Conservation (phyloP, 2,113 vertebrate genomes). For the Danionella cerebrum region DNA sequence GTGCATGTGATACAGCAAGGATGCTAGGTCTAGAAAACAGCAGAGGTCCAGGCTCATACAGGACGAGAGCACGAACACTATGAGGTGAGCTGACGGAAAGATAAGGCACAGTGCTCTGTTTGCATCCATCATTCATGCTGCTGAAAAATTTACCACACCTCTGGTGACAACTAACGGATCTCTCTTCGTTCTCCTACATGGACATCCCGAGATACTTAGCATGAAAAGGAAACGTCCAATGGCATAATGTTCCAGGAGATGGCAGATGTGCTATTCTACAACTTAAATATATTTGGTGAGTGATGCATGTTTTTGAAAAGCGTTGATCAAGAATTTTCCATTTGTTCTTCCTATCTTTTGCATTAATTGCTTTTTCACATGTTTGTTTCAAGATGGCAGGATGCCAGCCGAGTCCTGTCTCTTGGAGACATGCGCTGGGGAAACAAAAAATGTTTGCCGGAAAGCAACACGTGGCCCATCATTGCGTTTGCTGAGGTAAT, state of each 20-base stretch:
- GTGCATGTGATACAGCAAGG: too few species aligned
- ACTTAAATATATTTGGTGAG: slow-evolving; percentile 64
- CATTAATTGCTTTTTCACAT: neutral
- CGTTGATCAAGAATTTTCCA: neutral
- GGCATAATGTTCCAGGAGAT: too few species aligned
- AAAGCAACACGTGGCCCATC: slow-evolving; percentile 45
- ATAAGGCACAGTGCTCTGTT: slow-evolving; percentile 68
- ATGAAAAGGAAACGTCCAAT: too few species aligned
- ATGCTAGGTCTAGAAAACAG: neutral
- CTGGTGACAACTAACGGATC: neutral
- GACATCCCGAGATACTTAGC: too few species aligned
- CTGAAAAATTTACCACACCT: slow-evolving; percentile 39
- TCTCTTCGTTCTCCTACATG: slow-evolving; percentile 35
- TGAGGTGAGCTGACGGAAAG: slow-evolving; percentile 54
- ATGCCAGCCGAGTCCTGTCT: neutral
- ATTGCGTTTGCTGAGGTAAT: slow-evolving; percentile 60
- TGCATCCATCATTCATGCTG: slow-evolving; percentile 54
- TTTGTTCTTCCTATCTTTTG: neutral
- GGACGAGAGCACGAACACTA: slow-evolving; percentile 49
- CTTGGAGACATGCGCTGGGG: neutral
- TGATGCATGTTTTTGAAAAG: slow-evolving; percentile 21
- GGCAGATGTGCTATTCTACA: slow-evolving; percentile 51
- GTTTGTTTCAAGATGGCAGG: neutral
- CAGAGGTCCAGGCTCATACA: neutral
- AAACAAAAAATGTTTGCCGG: slow-evolving; percentile 1